These are phyloP conservation scores for Pavo muticus DNA, from an alignment of 2,113 vertebrate species.

Conservation along the genomic window DNA sequence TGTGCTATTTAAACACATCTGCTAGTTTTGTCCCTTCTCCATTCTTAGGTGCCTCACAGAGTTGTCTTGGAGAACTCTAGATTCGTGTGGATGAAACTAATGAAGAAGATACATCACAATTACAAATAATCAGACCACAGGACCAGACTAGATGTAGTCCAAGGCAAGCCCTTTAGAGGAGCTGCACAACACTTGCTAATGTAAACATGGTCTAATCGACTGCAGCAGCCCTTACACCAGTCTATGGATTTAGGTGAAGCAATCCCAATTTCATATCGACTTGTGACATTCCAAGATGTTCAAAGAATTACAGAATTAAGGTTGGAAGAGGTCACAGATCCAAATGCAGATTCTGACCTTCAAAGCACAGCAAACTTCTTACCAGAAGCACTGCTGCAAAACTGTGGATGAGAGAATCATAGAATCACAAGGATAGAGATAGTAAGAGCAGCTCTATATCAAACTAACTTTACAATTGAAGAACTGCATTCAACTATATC, in stretches of 20 bases:
- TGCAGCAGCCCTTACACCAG: neutral
- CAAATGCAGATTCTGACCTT: neutral
- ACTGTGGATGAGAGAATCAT: neutral
- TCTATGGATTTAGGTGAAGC: accelerated
- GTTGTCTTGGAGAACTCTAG: neutral
- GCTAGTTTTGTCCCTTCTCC: neutral
- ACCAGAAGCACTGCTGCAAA: neutral
- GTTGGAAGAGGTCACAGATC: neutral
- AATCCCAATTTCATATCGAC: neutral
- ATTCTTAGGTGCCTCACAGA: neutral
- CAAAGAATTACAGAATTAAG: neutral
- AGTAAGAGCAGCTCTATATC: neutral
- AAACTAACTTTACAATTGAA: neutral
- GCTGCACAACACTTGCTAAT: neutral
- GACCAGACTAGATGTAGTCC: neutral
- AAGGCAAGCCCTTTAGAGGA: neutral
- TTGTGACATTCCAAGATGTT: neutral
- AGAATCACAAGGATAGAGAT: neutral
- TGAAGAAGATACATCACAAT: neutral
- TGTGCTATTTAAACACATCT: accelerated
- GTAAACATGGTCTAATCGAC: neutral
- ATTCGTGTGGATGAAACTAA: neutral
- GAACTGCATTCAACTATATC: neutral
- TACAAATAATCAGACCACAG: neutral
- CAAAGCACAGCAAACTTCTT: neutral